These are phyloP conservation scores for Anomalospiza imberbis DNA, from an alignment of 2,797 vertebrate species.

Conservation along the genomic window DNA sequence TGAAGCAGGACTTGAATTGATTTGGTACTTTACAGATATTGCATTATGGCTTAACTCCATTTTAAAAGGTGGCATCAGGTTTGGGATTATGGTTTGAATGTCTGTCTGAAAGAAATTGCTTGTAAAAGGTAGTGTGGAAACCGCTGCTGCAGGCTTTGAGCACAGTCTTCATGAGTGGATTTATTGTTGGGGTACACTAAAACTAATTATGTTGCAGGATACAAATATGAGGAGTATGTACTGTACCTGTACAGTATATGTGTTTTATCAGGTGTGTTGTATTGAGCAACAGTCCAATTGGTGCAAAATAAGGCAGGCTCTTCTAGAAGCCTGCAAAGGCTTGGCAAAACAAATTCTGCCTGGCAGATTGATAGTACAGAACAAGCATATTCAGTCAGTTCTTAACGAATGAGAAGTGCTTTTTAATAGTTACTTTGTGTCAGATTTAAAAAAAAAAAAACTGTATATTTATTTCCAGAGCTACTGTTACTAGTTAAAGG, in stretches of 20 bases:
- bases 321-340: not conserved
- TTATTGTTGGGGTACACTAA: not conserved
- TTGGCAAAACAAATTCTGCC: not conserved
- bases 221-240: not conserved
- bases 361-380: not conserved
- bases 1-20: not conserved
- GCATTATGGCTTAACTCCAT: not conserved
- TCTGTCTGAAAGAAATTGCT: not conserved
- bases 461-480: not conserved
- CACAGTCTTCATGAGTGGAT: not conserved
- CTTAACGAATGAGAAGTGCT: not conserved
- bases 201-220: not conserved
- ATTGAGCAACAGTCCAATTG: accelerated
- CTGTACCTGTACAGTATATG: not conserved
- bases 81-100: not conserved
- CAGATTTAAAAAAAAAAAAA: not conserved
- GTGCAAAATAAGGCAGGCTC: not conserved
- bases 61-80: not conserved
- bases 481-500: not conserved
- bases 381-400: not conserved
- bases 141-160: not conserved
- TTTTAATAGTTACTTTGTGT: not conserved
- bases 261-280: not conserved
- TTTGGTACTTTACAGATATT: accelerated
- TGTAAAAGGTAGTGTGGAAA: not conserved